Percentiles rank a stretch among this genome's conserved stretches.
Conservation (phyloP, 2,888 invertebrate species). For the Steromphala cineraria region DNA sequence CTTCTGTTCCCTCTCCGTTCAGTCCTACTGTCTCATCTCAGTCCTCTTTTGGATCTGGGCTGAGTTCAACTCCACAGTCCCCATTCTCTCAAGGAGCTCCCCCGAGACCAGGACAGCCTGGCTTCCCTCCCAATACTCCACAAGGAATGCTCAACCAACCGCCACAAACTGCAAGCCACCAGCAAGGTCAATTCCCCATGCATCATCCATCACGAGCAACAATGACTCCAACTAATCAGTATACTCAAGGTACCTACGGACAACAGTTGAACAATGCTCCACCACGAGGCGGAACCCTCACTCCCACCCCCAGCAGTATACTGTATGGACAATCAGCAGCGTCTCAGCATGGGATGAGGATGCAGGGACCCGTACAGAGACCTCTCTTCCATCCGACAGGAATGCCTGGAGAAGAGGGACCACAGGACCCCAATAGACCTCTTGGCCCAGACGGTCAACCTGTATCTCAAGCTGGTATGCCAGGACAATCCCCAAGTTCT, state of each 20-base stretch:
- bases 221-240: slow-evolving; percentile 57
- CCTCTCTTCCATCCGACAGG: slow-evolving; percentile 41
- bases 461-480: slow-evolving; percentile 10
- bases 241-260: slow-evolving; percentile 53
- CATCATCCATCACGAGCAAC: slow-evolving; percentile 60
- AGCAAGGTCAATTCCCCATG: slow-evolving; percentile 32
- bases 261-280: slow-evolving; percentile 44
- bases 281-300: slow-evolving; percentile 42
- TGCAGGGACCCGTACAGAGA: slow-evolving; percentile 39
- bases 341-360: slow-evolving; percentile 44
- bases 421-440: background rate
- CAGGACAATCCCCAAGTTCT: slow-evolving; percentile 22
- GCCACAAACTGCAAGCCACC: background rate
- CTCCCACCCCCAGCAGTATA: slow-evolving; percentile 48
- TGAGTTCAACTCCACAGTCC: slow-evolving; percentile 57
- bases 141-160: background rate
- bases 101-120: background rate
- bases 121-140: background rate
- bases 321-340: slow-evolving; percentile 52
- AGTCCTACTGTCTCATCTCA: slow-evolving; percentile 50
- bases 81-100: slow-evolving; percentile 43
- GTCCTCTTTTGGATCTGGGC: slow-evolving; percentile 43
- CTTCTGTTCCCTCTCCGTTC: slow-evolving; percentile 57
- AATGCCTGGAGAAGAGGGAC: slow-evolving; percentile 24
- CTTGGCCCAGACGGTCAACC: background rate